A percentile compares a stretch with the other conserved stretches of the same genome.
phyloP scores from a whole-genome alignment of 2,888 invertebrate species.

The Patella pellucida region DNA sequence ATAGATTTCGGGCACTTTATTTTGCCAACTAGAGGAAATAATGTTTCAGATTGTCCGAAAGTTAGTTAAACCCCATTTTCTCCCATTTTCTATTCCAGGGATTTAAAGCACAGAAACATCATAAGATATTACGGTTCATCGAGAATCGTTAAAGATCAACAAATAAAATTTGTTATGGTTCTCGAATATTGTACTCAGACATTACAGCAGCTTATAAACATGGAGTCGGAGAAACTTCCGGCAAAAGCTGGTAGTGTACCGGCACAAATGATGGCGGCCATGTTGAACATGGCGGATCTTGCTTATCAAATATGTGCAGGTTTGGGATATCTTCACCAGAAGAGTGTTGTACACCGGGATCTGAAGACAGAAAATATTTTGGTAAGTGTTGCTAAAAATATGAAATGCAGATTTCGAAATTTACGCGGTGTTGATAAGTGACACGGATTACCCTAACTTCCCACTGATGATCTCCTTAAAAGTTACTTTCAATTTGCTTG shows the following conservation, averaged over 20 bases:
- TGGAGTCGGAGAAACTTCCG: conserved; percentile 17
- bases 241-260: conserved; percentile 32
- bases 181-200: conserved; percentile 59
- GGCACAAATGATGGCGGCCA: conserved; percentile 36
- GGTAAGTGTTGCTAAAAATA: conserved; percentile 39
- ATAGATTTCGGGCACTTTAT: too few species aligned
- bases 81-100: conserved; percentile 39
- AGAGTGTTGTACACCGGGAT: conserved; percentile 60
- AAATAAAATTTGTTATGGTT: conserved; percentile 58
- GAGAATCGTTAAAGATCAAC: conserved; percentile 36
- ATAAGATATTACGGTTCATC: conserved; percentile 58
- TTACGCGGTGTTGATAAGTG: too few species aligned
- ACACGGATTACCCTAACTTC: too few species aligned
- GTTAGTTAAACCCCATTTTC: background rate
- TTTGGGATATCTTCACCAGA: conserved; percentile 55
- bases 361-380: conserved; percentile 64
- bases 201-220: conserved; percentile 46
- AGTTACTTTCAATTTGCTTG: too few species aligned
- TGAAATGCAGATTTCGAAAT: too few species aligned
- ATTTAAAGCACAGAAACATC: conserved; percentile 57
- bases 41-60: too few species aligned
- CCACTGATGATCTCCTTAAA: too few species aligned
- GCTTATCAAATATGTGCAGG: conserved; percentile 51
- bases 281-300: conserved; percentile 46
- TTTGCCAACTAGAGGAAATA: too few species aligned